These are phyloP conservation scores for Panagrolaimus sp. DNA, from an alignment of 1,140 invertebrate species.

Conservation along the genomic window DNA sequence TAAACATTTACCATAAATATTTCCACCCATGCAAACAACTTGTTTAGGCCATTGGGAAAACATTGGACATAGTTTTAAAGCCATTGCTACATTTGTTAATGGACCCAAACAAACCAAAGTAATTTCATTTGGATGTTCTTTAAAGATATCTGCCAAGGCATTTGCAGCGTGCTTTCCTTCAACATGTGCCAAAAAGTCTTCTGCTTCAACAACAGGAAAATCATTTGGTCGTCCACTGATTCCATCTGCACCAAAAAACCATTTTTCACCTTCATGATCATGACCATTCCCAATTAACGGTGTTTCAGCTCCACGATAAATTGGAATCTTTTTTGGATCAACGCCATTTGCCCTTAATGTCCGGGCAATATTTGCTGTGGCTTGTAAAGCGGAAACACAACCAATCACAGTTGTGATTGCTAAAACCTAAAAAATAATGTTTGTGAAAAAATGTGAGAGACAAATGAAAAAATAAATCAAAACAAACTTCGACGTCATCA, in stretches of 20 bases:
- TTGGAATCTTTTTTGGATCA: constrained; percentile 34
- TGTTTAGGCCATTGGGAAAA: constrained; percentile 66
- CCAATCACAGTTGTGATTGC: constrained; percentile 43
- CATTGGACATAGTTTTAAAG: constrained; percentile 67
- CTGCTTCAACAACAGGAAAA: constrained; percentile 30
- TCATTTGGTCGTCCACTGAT: constrained; percentile 48
- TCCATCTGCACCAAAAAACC: constrained; percentile 52
- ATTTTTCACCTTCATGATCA: constrained; percentile 26
- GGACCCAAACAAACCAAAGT: constrained; percentile 68
- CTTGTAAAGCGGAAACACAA: constrained; percentile 46
- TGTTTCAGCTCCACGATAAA: constrained; percentile 47
- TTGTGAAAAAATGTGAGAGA: neutral
- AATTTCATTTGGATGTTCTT: constrained; percentile 62
- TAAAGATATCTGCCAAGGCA: constrained; percentile 59
- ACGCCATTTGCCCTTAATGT: constrained; percentile 44
- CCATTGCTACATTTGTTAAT: constrained; percentile 71
- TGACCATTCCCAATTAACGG: constrained; percentile 37
- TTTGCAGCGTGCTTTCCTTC: constrained; percentile 34
- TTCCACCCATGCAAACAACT: constrained; percentile 73
- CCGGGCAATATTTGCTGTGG: constrained; percentile 43
- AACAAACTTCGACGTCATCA: constrained; percentile 40
- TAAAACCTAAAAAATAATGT: constrained; percentile 29
- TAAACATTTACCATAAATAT: constrained; percentile 60
- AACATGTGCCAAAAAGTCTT: constrained; percentile 32
- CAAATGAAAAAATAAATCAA: neutral